phyloP scores from a whole-genome alignment of 2,888 invertebrate genomes.

The Aproaerema taeniolella region DNA sequence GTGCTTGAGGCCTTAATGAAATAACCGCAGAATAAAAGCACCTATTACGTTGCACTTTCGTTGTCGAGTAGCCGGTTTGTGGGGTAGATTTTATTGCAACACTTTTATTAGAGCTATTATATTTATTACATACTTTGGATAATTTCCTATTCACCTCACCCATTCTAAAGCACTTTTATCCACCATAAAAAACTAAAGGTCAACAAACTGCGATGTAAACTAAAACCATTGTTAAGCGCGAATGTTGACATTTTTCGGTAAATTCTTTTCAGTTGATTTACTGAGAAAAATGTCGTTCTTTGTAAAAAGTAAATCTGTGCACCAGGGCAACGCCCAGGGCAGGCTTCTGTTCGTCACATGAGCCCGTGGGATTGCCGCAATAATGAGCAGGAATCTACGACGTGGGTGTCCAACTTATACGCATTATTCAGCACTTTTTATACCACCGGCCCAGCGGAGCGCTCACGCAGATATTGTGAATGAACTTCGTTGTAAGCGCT shows the following conservation, averaged over 20 bases:
- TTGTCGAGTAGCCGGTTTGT: slow-evolving; percentile 24
- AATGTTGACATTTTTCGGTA: slow-evolving; percentile 1
- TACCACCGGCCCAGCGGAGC: slow-evolving; percentile 44
- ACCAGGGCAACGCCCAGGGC: slow-evolving; percentile 46
- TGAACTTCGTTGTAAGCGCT: slow-evolving; percentile 46
- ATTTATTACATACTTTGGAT: neutral
- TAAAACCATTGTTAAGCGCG: neutral
- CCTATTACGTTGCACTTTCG: slow-evolving; percentile 25
- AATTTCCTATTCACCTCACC: too few relatives aligned
- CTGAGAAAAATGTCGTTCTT: slow-evolving; percentile 46
- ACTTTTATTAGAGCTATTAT: slow-evolving; percentile 1
- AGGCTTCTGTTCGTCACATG: slow-evolving; percentile 63
- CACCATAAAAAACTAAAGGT: too few relatives aligned
- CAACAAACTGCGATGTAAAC: neutral
- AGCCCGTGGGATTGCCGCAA: slow-evolving; percentile 63
- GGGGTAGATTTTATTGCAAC: slow-evolving; percentile 21
- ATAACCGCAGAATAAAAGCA: slow-evolving; percentile 39
- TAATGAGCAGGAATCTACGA: slow-evolving; percentile 57
- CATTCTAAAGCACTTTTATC: too few relatives aligned
- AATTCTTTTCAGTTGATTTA: slow-evolving; percentile 41
- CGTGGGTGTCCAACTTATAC: slow-evolving; percentile 67
- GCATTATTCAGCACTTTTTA: slow-evolving; percentile 63
- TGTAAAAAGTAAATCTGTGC: slow-evolving; percentile 54
- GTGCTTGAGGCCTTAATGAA: slow-evolving; percentile 36
- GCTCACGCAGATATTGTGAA: slow-evolving; percentile 56